Base-by-base conservation (phyloP, 2,888 invertebrate species). In the Plusia festucae region DNA sequence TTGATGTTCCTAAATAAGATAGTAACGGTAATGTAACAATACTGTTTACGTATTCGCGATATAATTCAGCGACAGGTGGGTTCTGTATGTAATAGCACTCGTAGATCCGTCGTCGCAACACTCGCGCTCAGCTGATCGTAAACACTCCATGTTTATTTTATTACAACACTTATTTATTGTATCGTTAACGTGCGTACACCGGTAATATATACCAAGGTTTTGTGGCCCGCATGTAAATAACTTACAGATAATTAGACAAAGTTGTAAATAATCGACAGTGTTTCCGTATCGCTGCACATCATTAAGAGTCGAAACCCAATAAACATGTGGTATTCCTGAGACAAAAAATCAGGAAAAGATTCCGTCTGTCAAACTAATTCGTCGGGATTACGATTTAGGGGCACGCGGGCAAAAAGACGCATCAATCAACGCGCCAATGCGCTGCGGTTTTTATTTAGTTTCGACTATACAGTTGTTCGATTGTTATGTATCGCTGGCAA, bases 351-450 rank as follows among this genome's bases (percentile, higher is more conserved):
- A 74, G 92, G 91, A 89, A 90, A 88, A 91, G 91, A 90, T 92
- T 87, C 91, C 91, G 86, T 78, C 91, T 93, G 94, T 93, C 94
- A 91, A 91, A 91, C 88, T 93, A 93, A 94, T 91, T 90, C 93
- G 84, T 82, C 78, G 86, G 91, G 91, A 91, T 93, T 91, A 91
- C 87, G 83, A 75, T 70, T 70, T 73, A 80, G 82, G 86, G 87
- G 89, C 86, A 89, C 89, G 90, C 91, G 91, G 89, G 90, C 92
- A 94, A 94, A 94, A 94, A 93, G 87, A 68, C 74, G 80, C 90
- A 94, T 94, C 91, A 88, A 93, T 94, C 93, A 94, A 82, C 83
- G 74, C 62, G 79, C 79, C 85, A 85, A 88, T 86, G 84, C 85
- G 82, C 82, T 76, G 72, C 71, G 78, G 77, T 89, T 89, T 89